Conservation (phyloP, 2,888 invertebrate species). For the Coelopa pilipes region DNA sequence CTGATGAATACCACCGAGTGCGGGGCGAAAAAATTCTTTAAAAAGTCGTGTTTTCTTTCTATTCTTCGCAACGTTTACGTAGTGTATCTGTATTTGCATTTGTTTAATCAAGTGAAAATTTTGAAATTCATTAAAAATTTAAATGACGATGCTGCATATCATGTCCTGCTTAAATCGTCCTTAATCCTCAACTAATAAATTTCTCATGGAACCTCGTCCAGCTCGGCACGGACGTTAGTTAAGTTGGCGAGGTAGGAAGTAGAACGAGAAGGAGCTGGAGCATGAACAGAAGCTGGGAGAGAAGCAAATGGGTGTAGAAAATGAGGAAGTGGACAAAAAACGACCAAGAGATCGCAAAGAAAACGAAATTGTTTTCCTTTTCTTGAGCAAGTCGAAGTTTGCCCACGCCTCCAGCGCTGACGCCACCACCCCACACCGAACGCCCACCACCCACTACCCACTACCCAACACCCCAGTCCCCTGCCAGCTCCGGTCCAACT, state of each 20-base stretch:
- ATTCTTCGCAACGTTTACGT: not conserved
- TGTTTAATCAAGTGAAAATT: slow-evolving; percentile 23
- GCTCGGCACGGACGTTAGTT: not conserved
- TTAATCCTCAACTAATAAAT: slow-evolving; percentile 25
- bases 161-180: slow-evolving; percentile 14
- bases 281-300: not conserved
- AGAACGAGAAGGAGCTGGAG: no score
- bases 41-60: no score
- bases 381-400: slow-evolving; percentile 8
- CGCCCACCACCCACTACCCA: not conserved
- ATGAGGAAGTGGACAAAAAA: not conserved
- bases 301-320: not conserved
- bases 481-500: not conserved
- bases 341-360: not conserved
- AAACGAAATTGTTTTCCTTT: slow-evolving; percentile 18
- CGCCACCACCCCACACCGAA: not conserved
- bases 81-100: slow-evolving; percentile 16
- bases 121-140: slow-evolving; percentile 19
- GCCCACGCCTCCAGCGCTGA: no score
- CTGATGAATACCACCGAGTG: no score
- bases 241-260: no score
- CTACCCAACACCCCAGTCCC: slow-evolving; percentile 9
- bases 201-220: not conserved
- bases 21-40: no score
- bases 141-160: slow-evolving; percentile 12